Conservation (phyloP, 64 coral and sea anemone species). For the Cladopsammia gracilis region DNA sequence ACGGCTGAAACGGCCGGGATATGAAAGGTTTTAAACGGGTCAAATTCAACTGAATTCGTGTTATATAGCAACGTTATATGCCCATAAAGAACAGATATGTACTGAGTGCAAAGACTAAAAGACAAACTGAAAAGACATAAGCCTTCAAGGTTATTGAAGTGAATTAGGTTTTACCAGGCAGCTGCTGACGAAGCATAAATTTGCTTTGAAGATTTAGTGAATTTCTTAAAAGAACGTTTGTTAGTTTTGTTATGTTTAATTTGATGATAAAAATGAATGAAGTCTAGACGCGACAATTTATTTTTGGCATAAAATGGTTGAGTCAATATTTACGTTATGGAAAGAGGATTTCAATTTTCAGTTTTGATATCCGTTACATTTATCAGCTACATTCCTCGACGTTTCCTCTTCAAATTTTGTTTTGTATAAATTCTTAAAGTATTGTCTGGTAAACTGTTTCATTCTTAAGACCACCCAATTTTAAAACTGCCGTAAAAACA, state of each 20-base stretch:
- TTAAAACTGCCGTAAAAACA: too few relatives aligned
- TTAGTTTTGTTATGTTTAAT: not conserved
- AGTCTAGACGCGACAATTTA: not conserved
- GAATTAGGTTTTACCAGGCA: conserved; percentile 14
- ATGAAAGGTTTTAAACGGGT: too few relatives aligned
- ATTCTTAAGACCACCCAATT: too few relatives aligned
- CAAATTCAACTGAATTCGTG: too few relatives aligned
- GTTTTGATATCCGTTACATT: not conserved
- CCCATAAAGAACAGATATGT: too few relatives aligned
- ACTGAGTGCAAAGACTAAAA: too few relatives aligned
- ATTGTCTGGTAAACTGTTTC: too few relatives aligned
- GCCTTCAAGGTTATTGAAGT: not conserved
- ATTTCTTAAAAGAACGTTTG: not conserved
- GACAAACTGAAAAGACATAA: too few relatives aligned
- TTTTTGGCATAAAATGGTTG: not conserved
- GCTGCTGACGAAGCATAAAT: not conserved
- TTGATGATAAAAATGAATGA: conserved; percentile 16
- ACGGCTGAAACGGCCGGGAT: too few relatives aligned
- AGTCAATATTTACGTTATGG: not conserved
- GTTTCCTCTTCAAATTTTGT: too few relatives aligned
- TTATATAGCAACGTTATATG: too few relatives aligned
- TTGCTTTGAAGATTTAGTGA: not conserved
- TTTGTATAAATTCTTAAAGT: too few relatives aligned
- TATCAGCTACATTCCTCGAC: not conserved
- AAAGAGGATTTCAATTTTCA: not conserved